Base-by-base conservation (phyloP, 2,888 invertebrate species). In the Mesorhabditis belari region DNA sequence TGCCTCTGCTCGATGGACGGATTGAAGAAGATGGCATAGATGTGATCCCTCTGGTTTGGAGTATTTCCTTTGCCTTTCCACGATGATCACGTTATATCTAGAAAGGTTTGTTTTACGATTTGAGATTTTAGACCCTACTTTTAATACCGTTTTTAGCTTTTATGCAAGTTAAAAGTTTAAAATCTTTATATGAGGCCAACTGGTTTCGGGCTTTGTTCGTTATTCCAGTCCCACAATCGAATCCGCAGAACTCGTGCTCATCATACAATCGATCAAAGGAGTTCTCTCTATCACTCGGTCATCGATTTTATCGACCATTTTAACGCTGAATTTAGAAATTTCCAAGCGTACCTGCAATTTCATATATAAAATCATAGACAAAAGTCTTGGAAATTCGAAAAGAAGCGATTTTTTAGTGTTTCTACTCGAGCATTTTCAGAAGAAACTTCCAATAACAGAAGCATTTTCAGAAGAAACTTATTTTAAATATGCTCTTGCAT, bases 321-420 rank as follows among this genome's bases (percentile, higher is more conserved):
- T 57, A n/a, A 69, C 49, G 9, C 69, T 66, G 49, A 65, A 59
- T 24, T 61, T 57, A 6, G 69, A 64, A 12, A 69, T 27, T 24
- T 66, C 58, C 24, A 66, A 51, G 17, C 29, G 49, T 24, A 66
- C 56, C 65, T 67, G n/a, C n/a, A n/a, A n/a, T n/a, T n/a, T n/a
- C n/a, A n/a, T n/a, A n/a, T n/a, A n/a, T n/a, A n/a, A n/a, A n/a
- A n/a, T n/a, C n/a, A n/a, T n/a, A n/a, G n/a, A n/a, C n/a, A n/a
- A n/a, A n/a, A n/a, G n/a, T n/a, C n/a, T n/a, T n/a, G n/a, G n/a
- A n/a, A n/a, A n/a, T n/a, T n/a, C n/a, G n/a, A n/a, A n/a, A n/a
- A n/a, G n/a, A n/a, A n/a, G n/a, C n/a, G n/a, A n/a, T n/a, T n/a
- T n/a, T n/a, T n/a, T n/a, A n/a, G n/a, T n/a, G n/a, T n/a, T n/a